Conservation (phyloP, 2,888 invertebrate species). For the Patella ulyssiponensis region DNA sequence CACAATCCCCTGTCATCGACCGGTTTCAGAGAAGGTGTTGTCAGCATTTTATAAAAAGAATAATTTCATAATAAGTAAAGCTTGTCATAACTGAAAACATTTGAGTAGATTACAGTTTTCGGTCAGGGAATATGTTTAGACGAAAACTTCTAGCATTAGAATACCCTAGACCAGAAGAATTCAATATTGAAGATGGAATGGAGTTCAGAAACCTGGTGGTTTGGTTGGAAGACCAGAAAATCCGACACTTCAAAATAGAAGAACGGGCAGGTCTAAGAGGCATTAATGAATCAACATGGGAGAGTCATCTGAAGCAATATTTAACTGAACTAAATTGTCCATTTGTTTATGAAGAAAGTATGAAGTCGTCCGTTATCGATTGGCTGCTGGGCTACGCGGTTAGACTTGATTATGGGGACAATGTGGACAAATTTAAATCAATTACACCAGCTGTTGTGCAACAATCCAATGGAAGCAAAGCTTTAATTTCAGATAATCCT, state of each 20-base stretch:
- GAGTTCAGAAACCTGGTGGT: slow-evolving; percentile 85
- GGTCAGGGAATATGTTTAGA: slow-evolving; percentile 78
- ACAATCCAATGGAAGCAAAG: slow-evolving; percentile 71
- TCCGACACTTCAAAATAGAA: slow-evolving; percentile 88
- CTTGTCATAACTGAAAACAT: no score
- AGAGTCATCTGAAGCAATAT: slow-evolving; percentile 78
- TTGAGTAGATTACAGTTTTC: no score
- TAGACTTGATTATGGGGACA: slow-evolving; percentile 86
- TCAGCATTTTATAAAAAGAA: no score
- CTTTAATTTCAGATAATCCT: slow-evolving; percentile 75
- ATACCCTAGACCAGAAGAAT: slow-evolving; percentile 82
- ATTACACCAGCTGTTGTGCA: slow-evolving; percentile 77
- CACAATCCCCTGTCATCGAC: no score
- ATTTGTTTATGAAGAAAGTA: slow-evolving; percentile 70
- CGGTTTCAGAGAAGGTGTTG: no score
- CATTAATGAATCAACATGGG: slow-evolving; percentile 80
- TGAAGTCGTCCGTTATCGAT: slow-evolving; percentile 81
- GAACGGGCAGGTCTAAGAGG: slow-evolving; percentile 83
- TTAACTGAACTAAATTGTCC: slow-evolving; percentile 85
- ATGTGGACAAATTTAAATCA: slow-evolving; percentile 81
- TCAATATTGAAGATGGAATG: slow-evolving; percentile 85
- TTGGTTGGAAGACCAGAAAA: slow-evolving; percentile 95
- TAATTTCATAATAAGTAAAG: no score
- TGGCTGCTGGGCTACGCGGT: slow-evolving; percentile 90
- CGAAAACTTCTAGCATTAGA: slow-evolving; percentile 84